Evolutionary conservation across 1,140 invertebrate genomes (phyloP).

Genomic region (Plutomurus gul): DNA sequence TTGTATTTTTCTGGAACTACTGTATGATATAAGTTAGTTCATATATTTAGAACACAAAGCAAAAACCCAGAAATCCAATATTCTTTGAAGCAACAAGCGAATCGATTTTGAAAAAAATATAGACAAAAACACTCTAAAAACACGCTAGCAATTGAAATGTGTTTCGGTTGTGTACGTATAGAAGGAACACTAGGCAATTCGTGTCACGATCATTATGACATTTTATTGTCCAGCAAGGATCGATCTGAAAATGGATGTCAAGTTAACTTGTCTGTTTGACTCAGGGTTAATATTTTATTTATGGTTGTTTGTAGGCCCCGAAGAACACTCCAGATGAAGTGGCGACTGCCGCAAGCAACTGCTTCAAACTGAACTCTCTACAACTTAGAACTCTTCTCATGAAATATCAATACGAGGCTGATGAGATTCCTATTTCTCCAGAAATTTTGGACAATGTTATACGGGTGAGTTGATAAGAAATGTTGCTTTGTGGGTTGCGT

Average conservation of each 20-base stretch:
- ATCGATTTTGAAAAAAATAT: no score
- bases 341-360: slow-evolving; percentile 85
- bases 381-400: slow-evolving; percentile 85
- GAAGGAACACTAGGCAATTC: no score
- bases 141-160: no score
- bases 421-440: slow-evolving; percentile 65
- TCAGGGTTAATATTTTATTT: neutral
- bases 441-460: slow-evolving; percentile 72
- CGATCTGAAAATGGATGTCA: neutral
- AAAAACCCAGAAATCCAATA: no score
- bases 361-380: slow-evolving; percentile 96
- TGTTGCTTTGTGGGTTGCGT: neutral
- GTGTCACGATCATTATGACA: no score
- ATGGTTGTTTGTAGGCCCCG: slow-evolving; percentile 65
- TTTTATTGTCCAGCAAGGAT: no score
- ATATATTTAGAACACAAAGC: no score
- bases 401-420: slow-evolving; percentile 74
- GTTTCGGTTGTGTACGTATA: no score
- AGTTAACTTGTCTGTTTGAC: neutral
- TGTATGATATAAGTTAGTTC: no score
- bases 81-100: no score
- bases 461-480: slow-evolving; percentile 61
- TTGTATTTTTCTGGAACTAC: no score
- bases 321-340: slow-evolving; percentile 91
- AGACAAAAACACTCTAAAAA: no score